phyloP scores from a whole-genome alignment of 2,888 invertebrate genomes.

The Cybosia mesomella region DNA sequence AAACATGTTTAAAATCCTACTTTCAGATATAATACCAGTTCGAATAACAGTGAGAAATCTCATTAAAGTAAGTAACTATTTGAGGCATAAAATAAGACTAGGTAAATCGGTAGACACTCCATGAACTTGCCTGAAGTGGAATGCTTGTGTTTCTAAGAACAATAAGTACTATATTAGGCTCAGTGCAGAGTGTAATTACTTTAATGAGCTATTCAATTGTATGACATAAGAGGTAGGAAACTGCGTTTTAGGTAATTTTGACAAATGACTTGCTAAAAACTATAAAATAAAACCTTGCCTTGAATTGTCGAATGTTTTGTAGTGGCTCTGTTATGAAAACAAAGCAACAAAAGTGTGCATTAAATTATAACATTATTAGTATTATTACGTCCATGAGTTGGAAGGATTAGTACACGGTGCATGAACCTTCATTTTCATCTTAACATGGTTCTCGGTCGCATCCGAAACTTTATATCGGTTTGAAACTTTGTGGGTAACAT shows the following conservation, averaged over 20 bases:
- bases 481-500: too few species aligned
- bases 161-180: conserved; percentile 38
- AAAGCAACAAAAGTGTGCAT: not conserved
- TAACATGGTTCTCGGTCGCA: too few species aligned
- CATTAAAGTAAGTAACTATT: conserved; percentile 6
- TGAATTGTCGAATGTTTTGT: not conserved
- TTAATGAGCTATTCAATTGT: conserved; percentile 23
- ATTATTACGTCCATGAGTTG: too few species aligned
- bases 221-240: conserved; percentile 35
- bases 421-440: too few species aligned
- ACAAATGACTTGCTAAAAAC: conserved; percentile 4
- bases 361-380: not conserved
- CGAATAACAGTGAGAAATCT: conserved; percentile 5
- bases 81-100: conserved; percentile 12
- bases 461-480: too few species aligned
- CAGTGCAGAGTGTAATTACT: conserved; percentile 28
- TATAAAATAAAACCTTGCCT: not conserved
- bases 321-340: too few species aligned
- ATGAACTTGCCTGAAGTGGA: conserved; percentile 1
- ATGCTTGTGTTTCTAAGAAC: conserved; percentile 27
- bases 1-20: not conserved
- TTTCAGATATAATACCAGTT: conserved; percentile 4
- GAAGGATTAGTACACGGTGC: too few species aligned
- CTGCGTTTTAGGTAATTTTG: conserved; percentile 25
- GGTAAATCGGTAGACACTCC: not conserved